These are phyloP conservation scores for Morpho achilles DNA, from an alignment of 2,888 invertebrate genomes.

Conservation along the genomic window DNA sequence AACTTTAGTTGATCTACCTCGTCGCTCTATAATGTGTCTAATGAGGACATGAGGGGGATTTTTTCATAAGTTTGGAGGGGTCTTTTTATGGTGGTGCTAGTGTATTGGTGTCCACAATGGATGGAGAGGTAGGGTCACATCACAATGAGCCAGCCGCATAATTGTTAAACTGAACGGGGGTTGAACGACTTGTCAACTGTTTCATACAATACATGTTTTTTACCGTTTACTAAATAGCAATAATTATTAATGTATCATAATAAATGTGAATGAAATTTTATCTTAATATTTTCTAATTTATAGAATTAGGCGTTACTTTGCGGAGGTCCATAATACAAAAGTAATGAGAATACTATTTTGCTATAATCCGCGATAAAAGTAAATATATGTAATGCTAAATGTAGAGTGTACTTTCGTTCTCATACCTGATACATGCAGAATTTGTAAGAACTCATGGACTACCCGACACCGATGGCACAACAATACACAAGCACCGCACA, in stretches of 20 bases:
- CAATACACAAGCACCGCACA: too few species aligned
- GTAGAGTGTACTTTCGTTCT: too few species aligned
- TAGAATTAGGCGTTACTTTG: too few species aligned
- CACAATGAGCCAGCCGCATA: conserved; percentile 75
- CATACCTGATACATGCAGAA: too few species aligned
- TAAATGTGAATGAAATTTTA: background rate
- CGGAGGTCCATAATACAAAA: too few species aligned
- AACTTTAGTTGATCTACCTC: conserved; percentile 45
- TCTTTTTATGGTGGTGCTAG: conserved; percentile 43
- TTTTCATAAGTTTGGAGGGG: conserved; percentile 34
- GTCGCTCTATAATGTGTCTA: conserved; percentile 30
- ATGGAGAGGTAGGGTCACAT: conserved; percentile 65
- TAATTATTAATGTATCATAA: background rate
- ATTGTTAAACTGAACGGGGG: conserved; percentile 77
- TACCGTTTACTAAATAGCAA: conserved; percentile 26
- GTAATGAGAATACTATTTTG: too few species aligned
- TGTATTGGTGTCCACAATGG: conserved; percentile 69
- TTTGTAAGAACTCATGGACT: too few species aligned
- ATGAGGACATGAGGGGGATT: conserved; percentile 30
- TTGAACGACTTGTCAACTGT: conserved; percentile 74
- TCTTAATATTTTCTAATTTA: background rate
- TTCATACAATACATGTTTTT: conserved; percentile 51
- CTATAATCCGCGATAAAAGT: too few species aligned
- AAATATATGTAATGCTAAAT: too few species aligned
- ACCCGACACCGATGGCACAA: too few species aligned